Evolutionary conservation across 2,113 vertebrate species (phyloP).

Genomic region (Irena cyanogastra): DNA sequence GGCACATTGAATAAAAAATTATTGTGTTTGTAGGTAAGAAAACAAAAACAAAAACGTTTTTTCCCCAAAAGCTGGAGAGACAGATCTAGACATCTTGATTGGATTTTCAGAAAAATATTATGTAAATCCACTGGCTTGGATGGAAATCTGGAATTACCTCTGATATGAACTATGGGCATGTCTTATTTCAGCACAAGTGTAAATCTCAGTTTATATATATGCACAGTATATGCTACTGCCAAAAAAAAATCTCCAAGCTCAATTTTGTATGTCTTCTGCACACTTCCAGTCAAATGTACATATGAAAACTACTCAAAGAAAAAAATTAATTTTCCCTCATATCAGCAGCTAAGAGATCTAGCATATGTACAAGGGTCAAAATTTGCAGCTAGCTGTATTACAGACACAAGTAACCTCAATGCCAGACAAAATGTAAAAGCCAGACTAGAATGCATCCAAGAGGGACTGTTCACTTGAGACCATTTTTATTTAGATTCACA

Average conservation of each 20-base stretch:
- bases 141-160: background rate
- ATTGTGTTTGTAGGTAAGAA: background rate
- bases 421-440: background rate
- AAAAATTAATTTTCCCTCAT: background rate
- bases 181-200: background rate
- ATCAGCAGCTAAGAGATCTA: background rate
- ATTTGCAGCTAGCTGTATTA: background rate
- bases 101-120: background rate
- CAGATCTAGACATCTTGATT: background rate
- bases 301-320: background rate
- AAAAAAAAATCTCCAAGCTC: background rate
- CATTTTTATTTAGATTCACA: background rate
- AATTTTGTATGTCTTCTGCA: background rate
- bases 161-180: background rate
- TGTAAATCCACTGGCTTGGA: background rate
- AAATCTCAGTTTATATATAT: background rate
- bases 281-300: background rate
- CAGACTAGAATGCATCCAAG: background rate
- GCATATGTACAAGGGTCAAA: background rate
- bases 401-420: background rate
- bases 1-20: background rate
- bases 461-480: background rate
- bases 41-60: background rate
- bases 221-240: background rate
- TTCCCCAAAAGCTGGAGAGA: background rate